phyloP scores from a whole-genome alignment of 2,797 vertebrate genomes.

The Eupleurogrammus muticus region DNA sequence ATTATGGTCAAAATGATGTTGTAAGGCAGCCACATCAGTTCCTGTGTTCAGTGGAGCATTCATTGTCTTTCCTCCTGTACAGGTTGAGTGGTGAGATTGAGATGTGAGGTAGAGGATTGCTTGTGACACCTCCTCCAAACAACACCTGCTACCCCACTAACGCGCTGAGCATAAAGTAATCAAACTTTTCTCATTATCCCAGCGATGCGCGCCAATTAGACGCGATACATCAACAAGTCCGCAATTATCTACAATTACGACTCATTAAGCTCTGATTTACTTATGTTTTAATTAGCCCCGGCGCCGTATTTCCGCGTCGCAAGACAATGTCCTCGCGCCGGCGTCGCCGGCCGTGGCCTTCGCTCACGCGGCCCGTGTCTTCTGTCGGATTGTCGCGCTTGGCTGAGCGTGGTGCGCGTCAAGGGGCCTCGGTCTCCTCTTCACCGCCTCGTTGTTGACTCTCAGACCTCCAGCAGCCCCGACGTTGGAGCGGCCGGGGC shows the following conservation, averaged over 20 bases:
- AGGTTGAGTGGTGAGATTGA: constrained; percentile 76
- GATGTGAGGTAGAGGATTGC: constrained; percentile 73
- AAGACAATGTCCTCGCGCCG: no score
- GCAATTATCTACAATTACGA: constrained; percentile 84
- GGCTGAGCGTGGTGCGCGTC: constrained; percentile 60
- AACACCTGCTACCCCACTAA: constrained; percentile 81
- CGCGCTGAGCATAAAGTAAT: constrained; percentile 84
- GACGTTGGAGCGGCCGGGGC: constrained; percentile 25
- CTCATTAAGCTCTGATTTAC: constrained; percentile 81
- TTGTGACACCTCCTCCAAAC: constrained; percentile 75
- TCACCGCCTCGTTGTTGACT: constrained; percentile 61
- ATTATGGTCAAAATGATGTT: constrained; percentile 42
- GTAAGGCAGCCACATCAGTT: constrained; percentile 33
- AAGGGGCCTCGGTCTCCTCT: constrained; percentile 66
- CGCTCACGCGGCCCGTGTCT: constrained; percentile 58
- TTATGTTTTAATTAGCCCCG: constrained; percentile 83
- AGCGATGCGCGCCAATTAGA: constrained; percentile 81
- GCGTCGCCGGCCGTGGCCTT: constrained; percentile 63
- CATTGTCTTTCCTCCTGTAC: constrained; percentile 33
- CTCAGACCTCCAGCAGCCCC: constrained; percentile 18
- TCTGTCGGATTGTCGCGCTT: constrained; percentile 70
- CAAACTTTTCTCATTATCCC: constrained; percentile 85
- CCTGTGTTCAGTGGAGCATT: constrained; percentile 50
- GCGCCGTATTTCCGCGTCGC: constrained; percentile 57
- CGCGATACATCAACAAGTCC: constrained; percentile 80